Evolutionary conservation across 2,113 vertebrate species (phyloP).

Genomic region (Nesoenas mayeri): DNA sequence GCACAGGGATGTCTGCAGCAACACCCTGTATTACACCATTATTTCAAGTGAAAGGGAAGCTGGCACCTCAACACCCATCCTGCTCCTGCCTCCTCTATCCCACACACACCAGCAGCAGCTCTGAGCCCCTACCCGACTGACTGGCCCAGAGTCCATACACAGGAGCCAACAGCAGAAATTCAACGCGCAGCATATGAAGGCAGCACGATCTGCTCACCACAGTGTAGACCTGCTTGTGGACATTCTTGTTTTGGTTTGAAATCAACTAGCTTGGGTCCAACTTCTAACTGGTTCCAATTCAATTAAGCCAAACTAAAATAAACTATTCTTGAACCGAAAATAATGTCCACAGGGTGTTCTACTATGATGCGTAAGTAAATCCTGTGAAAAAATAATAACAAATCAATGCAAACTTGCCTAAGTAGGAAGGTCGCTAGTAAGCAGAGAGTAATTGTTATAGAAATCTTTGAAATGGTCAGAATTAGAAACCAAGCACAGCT

Average conservation of each 20-base stretch:
- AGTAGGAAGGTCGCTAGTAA: conserved; percentile 12
- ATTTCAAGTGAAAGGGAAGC: neutral
- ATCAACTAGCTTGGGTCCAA: conserved; percentile 1
- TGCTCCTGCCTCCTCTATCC: no score
- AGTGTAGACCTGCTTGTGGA: neutral
- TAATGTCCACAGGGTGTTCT: conserved; percentile 18
- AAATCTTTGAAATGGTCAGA: conserved; percentile 28
- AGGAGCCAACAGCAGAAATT: neutral
- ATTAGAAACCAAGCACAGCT: neutral
- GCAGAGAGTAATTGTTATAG: conserved; percentile 23
- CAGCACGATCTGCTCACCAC: neutral
- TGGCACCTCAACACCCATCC: neutral
- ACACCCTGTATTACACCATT: fast-evolving
- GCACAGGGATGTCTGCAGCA: neutral
- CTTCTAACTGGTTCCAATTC: conserved; percentile 37
- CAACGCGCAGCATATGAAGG: fast-evolving
- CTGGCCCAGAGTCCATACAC: neutral
- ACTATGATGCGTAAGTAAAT: conserved; percentile 14
- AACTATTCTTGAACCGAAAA: conserved; percentile 46
- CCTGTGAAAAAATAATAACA: conserved; percentile 62
- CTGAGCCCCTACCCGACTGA: no score
- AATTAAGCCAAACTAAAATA: conserved; percentile 51
- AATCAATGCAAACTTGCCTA: conserved; percentile 36
- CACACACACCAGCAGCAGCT: no score
- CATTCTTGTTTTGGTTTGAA: neutral